A percentile compares a stretch with the other conserved stretches of the same genome.
These are phyloP conservation scores for Vidua chalybeata DNA, from an alignment of 2,113 vertebrate genomes.

Conservation along the genomic window DNA sequence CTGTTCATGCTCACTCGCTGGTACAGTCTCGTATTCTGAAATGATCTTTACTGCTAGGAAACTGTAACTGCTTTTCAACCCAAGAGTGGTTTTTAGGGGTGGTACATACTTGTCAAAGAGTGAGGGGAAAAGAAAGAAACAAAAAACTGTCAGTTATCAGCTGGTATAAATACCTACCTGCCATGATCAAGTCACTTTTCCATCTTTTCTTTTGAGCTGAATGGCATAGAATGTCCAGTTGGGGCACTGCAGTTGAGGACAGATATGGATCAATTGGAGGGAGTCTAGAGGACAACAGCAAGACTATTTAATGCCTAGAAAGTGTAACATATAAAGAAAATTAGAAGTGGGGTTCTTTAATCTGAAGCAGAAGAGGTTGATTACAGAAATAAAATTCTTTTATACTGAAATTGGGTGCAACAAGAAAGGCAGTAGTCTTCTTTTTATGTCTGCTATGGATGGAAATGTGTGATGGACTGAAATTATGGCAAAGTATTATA, in stretches of 20 bases:
- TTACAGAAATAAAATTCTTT: background rate
- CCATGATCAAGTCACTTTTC: constrained; percentile 40
- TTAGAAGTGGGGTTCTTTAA: constrained; percentile 60
- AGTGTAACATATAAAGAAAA: constrained; percentile 50
- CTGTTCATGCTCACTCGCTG: background rate
- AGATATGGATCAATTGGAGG: constrained; percentile 55
- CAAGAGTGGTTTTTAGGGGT: background rate
- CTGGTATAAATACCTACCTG: constrained; percentile 3
- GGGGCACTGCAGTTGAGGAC: constrained; percentile 59
- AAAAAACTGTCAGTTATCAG: background rate
- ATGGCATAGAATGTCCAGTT: constrained; percentile 33
- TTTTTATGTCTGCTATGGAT: background rate
- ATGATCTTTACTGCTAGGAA: background rate
- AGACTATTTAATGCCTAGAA: constrained; percentile 56
- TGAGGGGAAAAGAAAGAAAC: background rate
- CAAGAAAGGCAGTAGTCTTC: background rate
- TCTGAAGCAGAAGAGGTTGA: constrained; percentile 31
- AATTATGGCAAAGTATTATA: background rate
- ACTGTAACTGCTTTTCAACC: background rate
- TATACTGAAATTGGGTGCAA: background rate
- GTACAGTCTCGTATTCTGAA: background rate
- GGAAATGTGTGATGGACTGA: background rate
- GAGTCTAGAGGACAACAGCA: constrained; percentile 47
- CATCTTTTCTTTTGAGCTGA: constrained; percentile 58
- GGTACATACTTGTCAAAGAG: background rate